Evolutionary conservation across 2,113 vertebrate genomes (phyloP).

Genomic region (Sterna hirundo): DNA sequence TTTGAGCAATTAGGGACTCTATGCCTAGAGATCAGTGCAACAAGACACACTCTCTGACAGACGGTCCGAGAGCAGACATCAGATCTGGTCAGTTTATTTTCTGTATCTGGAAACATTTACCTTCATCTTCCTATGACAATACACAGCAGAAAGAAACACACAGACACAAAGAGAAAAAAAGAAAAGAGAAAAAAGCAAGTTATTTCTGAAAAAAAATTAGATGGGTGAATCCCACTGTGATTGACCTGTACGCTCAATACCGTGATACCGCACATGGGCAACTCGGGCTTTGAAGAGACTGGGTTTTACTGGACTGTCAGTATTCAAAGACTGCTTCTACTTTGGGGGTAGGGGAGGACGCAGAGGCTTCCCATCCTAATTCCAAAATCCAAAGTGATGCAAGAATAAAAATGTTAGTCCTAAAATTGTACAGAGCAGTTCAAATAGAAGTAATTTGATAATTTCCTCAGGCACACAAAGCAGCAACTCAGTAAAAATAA

Average conservation of each 20-base stretch:
- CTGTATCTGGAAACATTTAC: background rate
- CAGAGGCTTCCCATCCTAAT: background rate
- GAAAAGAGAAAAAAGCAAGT: background rate
- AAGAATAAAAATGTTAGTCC: background rate
- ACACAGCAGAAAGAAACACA: background rate
- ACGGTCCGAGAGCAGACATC: background rate
- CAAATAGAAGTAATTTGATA: background rate
- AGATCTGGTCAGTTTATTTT: no score
- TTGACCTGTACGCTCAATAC: background rate
- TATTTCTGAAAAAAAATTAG: no score
- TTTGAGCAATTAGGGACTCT: background rate
- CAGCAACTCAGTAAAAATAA: slow-evolving; percentile 19
- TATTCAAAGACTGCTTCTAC: background rate
- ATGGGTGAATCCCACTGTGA: background rate
- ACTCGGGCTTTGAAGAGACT: background rate
- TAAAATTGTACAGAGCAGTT: background rate
- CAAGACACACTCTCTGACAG: background rate
- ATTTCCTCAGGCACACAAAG: slow-evolving; percentile 14
- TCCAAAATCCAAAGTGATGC: background rate
- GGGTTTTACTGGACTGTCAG: background rate
- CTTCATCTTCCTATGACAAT: background rate
- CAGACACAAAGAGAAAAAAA: accelerated
- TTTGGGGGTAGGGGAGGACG: background rate
- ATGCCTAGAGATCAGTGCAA: background rate
- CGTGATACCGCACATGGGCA: accelerated